Base-by-base conservation (phyloP, 2,888 invertebrate species). In the Thelaira solivaga region DNA sequence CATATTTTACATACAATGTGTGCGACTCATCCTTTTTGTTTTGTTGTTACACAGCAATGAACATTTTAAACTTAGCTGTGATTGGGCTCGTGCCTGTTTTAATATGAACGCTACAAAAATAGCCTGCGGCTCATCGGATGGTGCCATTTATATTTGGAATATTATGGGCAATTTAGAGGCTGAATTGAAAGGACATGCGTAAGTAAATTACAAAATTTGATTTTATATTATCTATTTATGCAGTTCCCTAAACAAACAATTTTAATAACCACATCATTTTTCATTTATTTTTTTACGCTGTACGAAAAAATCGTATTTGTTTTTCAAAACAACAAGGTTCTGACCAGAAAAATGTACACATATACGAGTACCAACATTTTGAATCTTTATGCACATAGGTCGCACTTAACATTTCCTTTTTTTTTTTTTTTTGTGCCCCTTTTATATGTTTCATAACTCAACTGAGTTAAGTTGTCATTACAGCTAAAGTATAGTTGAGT, bases 51-150 rank as follows among this genome's bases (percentile, higher is more conserved):
- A 45, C 90, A 98, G 98, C 89, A 95, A 95, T 87, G 98, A 99
- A 84, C 94, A 95, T 73, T 99, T 99, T 90, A 97, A 97, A 90
- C 95, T 98, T 78, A 96, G 96, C 79, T 96, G 96, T 90, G 98
- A 99, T 90, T 98, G 96, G 94, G 92, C 96, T 29, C 91, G 98
- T 83, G 97, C 97, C 11, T 93, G 94, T 57, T 97, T 98, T 89
- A 97, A 97, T 84, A 96, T 97, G 34, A 96, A 96, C 88, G 96
- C 94, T 6, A 93, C 94, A 81, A 94, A 96, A 88, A 93, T 97
- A 53, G 94, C 97, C 6, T 97, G 96, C 61, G 99, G 99, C 31
- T 96, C 97, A 7, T 92, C 94, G 0, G 98, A 99, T 89, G 98
- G 99, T 24, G 92, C 94, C 16, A 93, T 97, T 61, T 98, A 93